Conservation (phyloP, 2,888 invertebrate genomes). For the Gymnoscelis rufifasciata region DNA sequence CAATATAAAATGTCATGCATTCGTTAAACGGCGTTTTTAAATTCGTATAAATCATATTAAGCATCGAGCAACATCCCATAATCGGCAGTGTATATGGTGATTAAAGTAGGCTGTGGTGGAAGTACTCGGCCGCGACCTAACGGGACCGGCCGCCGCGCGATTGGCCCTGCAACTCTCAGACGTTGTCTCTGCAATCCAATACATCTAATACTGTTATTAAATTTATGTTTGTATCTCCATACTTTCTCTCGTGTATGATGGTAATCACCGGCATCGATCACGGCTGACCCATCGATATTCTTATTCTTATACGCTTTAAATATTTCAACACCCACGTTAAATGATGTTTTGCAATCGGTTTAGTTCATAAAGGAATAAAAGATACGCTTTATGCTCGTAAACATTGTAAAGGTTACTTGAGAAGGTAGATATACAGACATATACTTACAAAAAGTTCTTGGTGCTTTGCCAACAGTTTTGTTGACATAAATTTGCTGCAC, state of each 20-base stretch:
- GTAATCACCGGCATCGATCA: conserved; percentile 65
- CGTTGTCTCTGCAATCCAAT: conserved; percentile 67
- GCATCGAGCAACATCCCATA: conserved; percentile 39
- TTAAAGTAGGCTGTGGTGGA: conserved; percentile 58
- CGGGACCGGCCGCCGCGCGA: conserved; percentile 55
- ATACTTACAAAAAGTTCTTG: background rate
- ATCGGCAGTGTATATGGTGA: conserved; percentile 54
- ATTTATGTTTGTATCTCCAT: conserved; percentile 61
- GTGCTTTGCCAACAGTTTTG: conserved; percentile 8
- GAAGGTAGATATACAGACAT: too few species aligned
- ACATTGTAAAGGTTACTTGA: too few species aligned
- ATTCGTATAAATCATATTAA: background rate
- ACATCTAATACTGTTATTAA: conserved; percentile 75
- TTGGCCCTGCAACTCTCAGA: conserved; percentile 64
- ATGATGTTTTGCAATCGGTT: conserved; percentile 36
- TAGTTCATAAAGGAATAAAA: conserved; percentile 11
- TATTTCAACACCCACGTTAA: conserved; percentile 51
- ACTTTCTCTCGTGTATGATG: conserved; percentile 66
- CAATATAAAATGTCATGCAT: too few species aligned
- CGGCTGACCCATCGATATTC: conserved; percentile 48
- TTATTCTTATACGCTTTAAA: conserved; percentile 52
- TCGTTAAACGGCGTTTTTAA: too few species aligned
- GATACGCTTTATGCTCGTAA: too few species aligned
- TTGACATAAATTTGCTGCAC: conserved; percentile 15
- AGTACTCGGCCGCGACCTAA: conserved; percentile 51